Conservation (phyloP, 2,113 vertebrate genomes). For the Calidris pugnax region DNA sequence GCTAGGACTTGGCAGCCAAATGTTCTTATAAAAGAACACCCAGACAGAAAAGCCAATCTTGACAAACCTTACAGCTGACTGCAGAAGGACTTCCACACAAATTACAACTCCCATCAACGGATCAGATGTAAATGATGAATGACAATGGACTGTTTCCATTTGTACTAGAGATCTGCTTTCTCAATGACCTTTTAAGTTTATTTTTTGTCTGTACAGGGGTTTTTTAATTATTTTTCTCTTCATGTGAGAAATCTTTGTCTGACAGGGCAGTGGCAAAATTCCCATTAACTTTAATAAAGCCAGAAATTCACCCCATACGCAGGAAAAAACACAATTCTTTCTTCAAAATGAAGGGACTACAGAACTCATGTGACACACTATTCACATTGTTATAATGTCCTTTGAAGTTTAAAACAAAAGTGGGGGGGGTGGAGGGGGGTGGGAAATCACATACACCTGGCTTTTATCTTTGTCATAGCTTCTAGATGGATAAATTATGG, state of each 20-base stretch:
- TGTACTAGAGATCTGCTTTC: slow-evolving; percentile 11
- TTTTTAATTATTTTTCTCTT: slow-evolving; percentile 46
- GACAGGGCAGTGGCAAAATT: slow-evolving; percentile 36
- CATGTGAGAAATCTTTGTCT: slow-evolving; percentile 25
- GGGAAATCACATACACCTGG: slow-evolving; percentile 9
- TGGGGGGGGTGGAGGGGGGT: no score
- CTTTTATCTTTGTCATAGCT: slow-evolving; percentile 22
- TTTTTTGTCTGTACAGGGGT: background rate
- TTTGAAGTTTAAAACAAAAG: slow-evolving; percentile 23
- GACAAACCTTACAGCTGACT: background rate
- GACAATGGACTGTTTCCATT: slow-evolving; percentile 36
- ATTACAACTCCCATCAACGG: slow-evolving; percentile 19
- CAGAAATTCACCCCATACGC: background rate
- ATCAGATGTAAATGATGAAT: slow-evolving; percentile 44
- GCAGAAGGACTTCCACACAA: slow-evolving; percentile 17
- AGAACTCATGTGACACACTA: slow-evolving; percentile 9
- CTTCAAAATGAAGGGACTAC: background rate
- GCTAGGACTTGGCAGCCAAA: slow-evolving; percentile 26
- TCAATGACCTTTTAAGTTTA: slow-evolving; percentile 45
- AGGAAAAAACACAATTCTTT: slow-evolving; percentile 16
- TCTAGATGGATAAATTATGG: slow-evolving; percentile 8
- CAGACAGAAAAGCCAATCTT: slow-evolving; percentile 16
- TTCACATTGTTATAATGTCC: background rate
- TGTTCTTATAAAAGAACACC: slow-evolving; percentile 13
- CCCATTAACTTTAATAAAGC: background rate